Percentiles rank a stretch among this genome's conserved stretches.
phyloP scores from a whole-genome alignment of 1,140 invertebrate species.

The Bradynema listronoti region DNA sequence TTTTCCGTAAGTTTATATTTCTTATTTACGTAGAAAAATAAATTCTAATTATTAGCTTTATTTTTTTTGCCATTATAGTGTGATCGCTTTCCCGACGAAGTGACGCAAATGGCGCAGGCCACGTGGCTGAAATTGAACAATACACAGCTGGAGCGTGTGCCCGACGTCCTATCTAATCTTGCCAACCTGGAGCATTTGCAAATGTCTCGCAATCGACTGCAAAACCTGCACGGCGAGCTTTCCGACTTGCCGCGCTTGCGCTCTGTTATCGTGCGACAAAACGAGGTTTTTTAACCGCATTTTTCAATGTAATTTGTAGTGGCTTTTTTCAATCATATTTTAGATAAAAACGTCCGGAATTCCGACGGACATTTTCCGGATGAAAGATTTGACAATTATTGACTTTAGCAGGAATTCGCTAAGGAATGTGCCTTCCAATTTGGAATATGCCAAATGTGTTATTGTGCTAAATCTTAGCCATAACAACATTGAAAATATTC shows the following conservation, averaged over 20 bases:
- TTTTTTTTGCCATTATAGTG: constrained; percentile 65
- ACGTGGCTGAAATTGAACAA: constrained; percentile 95
- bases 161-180: constrained; percentile 84
- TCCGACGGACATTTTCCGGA: constrained; percentile 79
- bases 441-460: constrained; percentile 84
- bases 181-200: constrained; percentile 93
- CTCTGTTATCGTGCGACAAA: constrained; percentile 84
- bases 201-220: constrained; percentile 79
- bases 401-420: constrained; percentile 93
- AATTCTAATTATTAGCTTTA: not conserved
- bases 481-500: constrained; percentile 64
- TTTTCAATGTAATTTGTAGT: not conserved
- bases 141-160: constrained; percentile 78
- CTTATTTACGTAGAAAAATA: constrained; percentile 11
- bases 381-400: constrained; percentile 88
- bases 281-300: constrained; percentile 66
- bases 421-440: constrained; percentile 83
- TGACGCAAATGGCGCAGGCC: constrained; percentile 87
- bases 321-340: constrained; percentile 20
- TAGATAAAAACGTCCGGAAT: constrained; percentile 78
- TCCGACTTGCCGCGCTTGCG: constrained; percentile 79
- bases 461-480: constrained; percentile 91
- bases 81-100: constrained; percentile 81
- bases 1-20: constrained; percentile 78
- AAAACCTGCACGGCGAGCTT: constrained; percentile 83